Percentiles rank a stretch among this genome's conserved stretches.
phyloP scores from a whole-genome alignment of 2,797 vertebrate genomes.

The Halcyon smyrnensis region DNA sequence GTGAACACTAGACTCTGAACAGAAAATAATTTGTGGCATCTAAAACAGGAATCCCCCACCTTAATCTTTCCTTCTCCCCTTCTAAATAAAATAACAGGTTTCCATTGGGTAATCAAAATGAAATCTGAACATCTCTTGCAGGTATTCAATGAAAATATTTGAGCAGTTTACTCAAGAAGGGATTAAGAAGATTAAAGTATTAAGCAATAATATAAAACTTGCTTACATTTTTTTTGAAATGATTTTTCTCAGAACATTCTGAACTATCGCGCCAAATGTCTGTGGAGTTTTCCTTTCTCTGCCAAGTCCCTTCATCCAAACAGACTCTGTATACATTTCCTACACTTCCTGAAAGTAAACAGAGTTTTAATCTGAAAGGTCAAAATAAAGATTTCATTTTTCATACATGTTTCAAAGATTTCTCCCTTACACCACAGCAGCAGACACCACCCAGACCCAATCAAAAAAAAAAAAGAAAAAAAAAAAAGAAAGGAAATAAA shows the following conservation, averaged over 20 bases:
- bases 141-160: slow-evolving; percentile 8
- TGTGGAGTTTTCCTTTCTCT: slow-evolving; percentile 84
- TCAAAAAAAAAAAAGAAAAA: accelerated
- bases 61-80: background rate
- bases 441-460: background rate
- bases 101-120: background rate
- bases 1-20: background rate
- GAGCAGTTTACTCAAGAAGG: slow-evolving; percentile 2
- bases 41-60: background rate
- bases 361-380: slow-evolving; percentile 69
- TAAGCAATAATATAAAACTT: background rate
- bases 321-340: slow-evolving; percentile 88
- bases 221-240: slow-evolving; percentile 84
- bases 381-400: slow-evolving; percentile 51
- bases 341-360: slow-evolving; percentile 82
- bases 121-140: background rate
- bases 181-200: slow-evolving; percentile 41
- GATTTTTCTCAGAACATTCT: slow-evolving; percentile 83
- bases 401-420: background rate
- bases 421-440: background rate
- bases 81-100: background rate
- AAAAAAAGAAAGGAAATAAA: background rate
- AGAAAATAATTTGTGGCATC: background rate
- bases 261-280: slow-evolving; percentile 86
- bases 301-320: slow-evolving; percentile 87